Base-by-base conservation (phyloP, 2,113 vertebrate species). In the Lamprologus tigripictilis region DNA sequence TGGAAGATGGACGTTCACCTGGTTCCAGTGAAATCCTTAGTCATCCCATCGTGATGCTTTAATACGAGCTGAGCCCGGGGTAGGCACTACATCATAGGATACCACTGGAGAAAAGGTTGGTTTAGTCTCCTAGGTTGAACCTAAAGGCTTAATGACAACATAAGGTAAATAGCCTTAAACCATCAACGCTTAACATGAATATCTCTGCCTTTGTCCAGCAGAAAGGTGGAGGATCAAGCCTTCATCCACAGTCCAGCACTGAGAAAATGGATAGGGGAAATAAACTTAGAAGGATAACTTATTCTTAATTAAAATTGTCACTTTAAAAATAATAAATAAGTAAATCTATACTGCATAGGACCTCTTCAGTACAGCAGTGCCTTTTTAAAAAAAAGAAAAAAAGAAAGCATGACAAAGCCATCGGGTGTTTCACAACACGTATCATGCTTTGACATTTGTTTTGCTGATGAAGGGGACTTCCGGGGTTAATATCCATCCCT, bases 401-500 rank as follows among this genome's bases (percentile, higher is more conserved):
- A 7, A 16, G 4, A 47, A 47, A 49, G 9, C 28, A 16, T 31
- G 12, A 63, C 37, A 9, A 55, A 21, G 37, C 16, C 31, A 26
- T 49, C 4, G 2, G 47, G 26, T 6, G 42, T 55, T 80, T 84
- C 8, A 6, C 63, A 79, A 80, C 54, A 14, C 5, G 10, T 5
- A 16, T 42, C 47, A 26, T 16, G 35, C 88, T 86, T 9, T 58
- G 28, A 86, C 68, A 57, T 53, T 84, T 86, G 58, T 82, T 33
- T 31, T 26, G 5, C 31, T 42, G 19, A 37, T 37, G 11, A 10
- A 81, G 71, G 45, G 7, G n/a, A 83, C 8, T 9, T 51, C 42
- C 35, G 35, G 12, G 83, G 79, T 91, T 91, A 89, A 90, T 78
- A 83, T 53, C n/a, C 45, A 54, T 61, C 35, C 86, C 86, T 61